Evolutionary conservation across 2,113 vertebrate species (phyloP).

Genomic region (Zapornia atra): DNA sequence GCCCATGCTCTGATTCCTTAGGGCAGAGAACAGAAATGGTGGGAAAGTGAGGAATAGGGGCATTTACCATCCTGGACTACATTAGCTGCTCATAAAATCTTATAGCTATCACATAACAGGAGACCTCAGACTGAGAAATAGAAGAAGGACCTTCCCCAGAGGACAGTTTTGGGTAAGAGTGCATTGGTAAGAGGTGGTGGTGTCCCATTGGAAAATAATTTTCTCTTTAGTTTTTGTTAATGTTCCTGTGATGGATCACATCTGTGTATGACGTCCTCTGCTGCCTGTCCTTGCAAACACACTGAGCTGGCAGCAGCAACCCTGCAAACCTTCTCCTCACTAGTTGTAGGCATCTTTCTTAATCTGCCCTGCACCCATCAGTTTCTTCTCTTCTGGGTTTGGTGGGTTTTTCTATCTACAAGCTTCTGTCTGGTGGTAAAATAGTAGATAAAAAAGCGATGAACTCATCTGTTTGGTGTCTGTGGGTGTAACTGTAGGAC

Average conservation of each 20-base stretch:
- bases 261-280: neutral
- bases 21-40: slow-evolving; percentile 2
- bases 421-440: neutral
- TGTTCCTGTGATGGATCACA: neutral
- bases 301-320: neutral
- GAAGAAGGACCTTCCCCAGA: neutral
- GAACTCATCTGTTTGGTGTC: neutral
- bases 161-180: neutral
- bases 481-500: neutral
- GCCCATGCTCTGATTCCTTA: slow-evolving; percentile 9
- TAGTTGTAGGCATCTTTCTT: neutral
- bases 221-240: neutral
- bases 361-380: neutral
- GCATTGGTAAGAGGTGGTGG: neutral
- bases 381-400: neutral
- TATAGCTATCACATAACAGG: neutral
- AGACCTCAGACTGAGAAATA: neutral
- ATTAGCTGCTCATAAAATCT: slow-evolving; percentile 3
- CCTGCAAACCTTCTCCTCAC: neutral
- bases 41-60: slow-evolving; percentile 2
- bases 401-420: neutral
- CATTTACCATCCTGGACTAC: slow-evolving; percentile 10
- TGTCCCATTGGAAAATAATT: neutral
- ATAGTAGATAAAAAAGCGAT: neutral
- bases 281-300: neutral